Base-by-base conservation (phyloP, 2,113 vertebrate genomes). In the Passerina amoena region DNA sequence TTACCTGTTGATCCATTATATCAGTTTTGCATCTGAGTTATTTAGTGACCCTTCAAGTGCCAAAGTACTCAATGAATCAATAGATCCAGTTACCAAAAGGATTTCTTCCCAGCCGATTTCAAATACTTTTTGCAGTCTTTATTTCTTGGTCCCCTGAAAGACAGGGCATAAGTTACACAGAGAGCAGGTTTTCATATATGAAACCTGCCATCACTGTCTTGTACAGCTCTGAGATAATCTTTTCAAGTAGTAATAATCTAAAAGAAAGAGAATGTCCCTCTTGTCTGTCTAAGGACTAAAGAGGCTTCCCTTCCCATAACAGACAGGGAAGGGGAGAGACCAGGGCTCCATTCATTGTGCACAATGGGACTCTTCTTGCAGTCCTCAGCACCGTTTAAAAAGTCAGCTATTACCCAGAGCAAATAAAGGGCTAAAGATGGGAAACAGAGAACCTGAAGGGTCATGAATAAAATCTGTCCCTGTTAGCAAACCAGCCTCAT, bases 351-450 rank as follows among this genome's bases (percentile, higher is more conserved):
- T 72, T 97, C 92, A 96, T 82, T 86, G 30, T 25, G 65, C 82
- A 98, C 92, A 97, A 95, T 93, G 85, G 89, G 47, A 81, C 93
- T 95, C 83, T 97, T 98, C 96, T 98, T 96, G 81, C 23, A 53
- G 60, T 31, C 11, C 35, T 95, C 86, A 90, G 51, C 33, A 61
- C 82, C 94, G 76, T 92, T 95, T 82, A 86, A 77, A 92, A 89
- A 96, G 90, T 86, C 76, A 57, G 87, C 77, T 94, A 95, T 96
- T 96, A 94, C 77, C 53, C 51, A 86, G 80, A 27, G 45, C 4
- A 75, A 97, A 97, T 95, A 97, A 97, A 97, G 66, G 42, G 31
- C 82, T 73, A 86, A 95, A 95, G 68, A 91, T 65, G 83, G 66
- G 59, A 87, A 94, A 96, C 0, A 2, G 91, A 88, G 78, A 91